phyloP scores from a whole-genome alignment of 2,113 vertebrate species.

The Pomatostomus ruficeps region DNA sequence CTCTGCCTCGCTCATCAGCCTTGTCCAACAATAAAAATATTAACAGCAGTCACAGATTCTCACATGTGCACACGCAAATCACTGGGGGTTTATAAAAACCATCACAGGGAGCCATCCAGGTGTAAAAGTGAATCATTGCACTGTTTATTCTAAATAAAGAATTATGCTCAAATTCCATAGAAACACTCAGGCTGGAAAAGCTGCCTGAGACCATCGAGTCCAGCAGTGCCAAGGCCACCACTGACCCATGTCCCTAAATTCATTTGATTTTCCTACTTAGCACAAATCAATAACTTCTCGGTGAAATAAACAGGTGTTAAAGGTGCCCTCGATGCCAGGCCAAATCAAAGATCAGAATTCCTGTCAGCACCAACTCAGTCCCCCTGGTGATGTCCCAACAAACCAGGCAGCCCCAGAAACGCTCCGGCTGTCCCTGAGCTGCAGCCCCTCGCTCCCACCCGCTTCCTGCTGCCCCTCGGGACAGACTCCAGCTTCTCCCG shows the following conservation, averaged over 20 bases:
- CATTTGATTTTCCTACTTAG: not conserved
- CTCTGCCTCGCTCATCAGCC: rapidly evolving
- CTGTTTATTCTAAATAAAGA: not conserved
- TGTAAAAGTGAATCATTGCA: not conserved
- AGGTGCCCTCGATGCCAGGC: rapidly evolving
- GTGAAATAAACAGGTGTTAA: not conserved
- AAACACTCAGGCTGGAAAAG: not conserved
- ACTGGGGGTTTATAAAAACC: rapidly evolving
- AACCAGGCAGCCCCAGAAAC: rapidly evolving
- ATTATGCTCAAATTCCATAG: not conserved
- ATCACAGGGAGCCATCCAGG: rapidly evolving
- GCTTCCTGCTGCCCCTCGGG: not conserved
- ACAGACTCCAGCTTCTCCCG: not conserved
- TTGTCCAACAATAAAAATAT: rapidly evolving
- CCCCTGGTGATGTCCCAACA: rapidly evolving
- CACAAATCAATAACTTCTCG: not conserved
- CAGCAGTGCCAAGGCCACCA: not conserved
- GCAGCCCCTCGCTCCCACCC: not conserved
- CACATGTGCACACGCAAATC: not conserved
- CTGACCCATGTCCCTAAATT: rapidly evolving
- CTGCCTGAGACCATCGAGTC: not conserved
- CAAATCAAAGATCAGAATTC: not conserved
- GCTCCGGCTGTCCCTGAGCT: not conserved
- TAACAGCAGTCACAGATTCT: rapidly evolving
- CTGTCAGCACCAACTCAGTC: not conserved